These are phyloP conservation scores for Tenualosa thibaudeaui DNA, from an alignment of 2,797 vertebrate species.

Conservation along the genomic window DNA sequence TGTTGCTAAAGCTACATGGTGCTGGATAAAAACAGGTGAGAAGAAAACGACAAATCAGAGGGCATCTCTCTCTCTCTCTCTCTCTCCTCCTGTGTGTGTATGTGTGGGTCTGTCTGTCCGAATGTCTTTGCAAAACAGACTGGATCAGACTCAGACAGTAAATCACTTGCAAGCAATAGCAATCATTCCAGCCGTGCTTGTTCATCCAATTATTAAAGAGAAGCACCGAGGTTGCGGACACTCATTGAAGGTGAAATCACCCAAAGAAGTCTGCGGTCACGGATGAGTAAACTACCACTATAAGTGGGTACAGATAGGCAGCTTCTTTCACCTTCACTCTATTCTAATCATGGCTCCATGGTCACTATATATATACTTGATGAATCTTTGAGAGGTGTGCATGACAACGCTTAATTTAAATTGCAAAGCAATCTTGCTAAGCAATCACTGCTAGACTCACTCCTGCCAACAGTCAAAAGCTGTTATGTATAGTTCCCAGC, in stretches of 20 bases:
- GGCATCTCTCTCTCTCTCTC: not conserved
- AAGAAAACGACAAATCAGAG: not conserved
- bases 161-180: not conserved
- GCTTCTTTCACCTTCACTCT: not conserved
- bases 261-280: constrained; percentile 19
- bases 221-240: constrained; percentile 27
- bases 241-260: constrained; percentile 25
- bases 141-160: not conserved
- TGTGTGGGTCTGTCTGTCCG: not conserved
- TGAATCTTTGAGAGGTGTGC: too few species aligned
- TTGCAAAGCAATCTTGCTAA: not conserved
- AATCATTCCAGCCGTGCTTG: constrained; percentile 29
- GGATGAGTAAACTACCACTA: constrained; percentile 9
- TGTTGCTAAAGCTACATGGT: not conserved
- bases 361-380: not conserved
- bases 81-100: not conserved
- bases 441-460: not conserved
- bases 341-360: not conserved
- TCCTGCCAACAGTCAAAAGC: not conserved
- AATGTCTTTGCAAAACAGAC: not conserved
- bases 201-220: constrained; percentile 37
- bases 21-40: not conserved
- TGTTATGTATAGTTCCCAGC: not conserved
- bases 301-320: constrained; percentile 6
- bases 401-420: not conserved